Base-by-base conservation (phyloP, 2,797 vertebrate genomes). In the Acrossocheilus wenchowensis region DNA sequence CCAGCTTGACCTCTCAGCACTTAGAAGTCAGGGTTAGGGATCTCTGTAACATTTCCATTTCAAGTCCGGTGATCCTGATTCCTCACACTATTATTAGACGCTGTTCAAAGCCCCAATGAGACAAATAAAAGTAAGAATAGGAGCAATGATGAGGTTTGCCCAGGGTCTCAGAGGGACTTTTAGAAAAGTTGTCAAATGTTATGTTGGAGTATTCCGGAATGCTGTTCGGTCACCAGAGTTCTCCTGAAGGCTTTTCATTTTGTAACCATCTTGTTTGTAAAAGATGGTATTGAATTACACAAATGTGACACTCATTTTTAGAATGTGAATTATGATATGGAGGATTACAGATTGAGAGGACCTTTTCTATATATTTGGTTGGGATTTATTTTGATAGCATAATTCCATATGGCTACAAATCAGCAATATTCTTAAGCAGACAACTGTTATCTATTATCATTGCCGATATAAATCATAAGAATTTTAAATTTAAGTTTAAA, bases 11-110 rank as follows among this genome's bases (percentile, higher is more conserved):
- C 50, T 48, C 81, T 75, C 57, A 66, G 45, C 69, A 81, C 54
- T 50, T 62, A 64, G 45, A 81, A 80, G 78, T 80, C 36, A 72
- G 64, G 30, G 74, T 60, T 83, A 30, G 30, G 10, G 81, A 81
- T 80, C 34, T 68, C 48, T 77, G 87, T 75, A 77, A 66, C 62
- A 68, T 34, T 75, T 77, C 78, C 82, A 86, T 81, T 81, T 74
- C 30, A 86, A 66, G 41, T 85, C 77, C 36, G 36, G 66, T 84
- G 52, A 78, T 78, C 72, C 30, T 45, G 73, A 71, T 79, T 57
- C 80, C 60, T 52, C 54, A 64, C 39, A 83, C 66, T 84, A 50
- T 84, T 79, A 75, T 81, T 81, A 69, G 78, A 73, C 2, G 11
- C n/a, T 57, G 60, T 68, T 86, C 69, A 81, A 86, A 62, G 68